phyloP scores from a whole-genome alignment of 2,113 vertebrate species.

The Piprites chloris region DNA sequence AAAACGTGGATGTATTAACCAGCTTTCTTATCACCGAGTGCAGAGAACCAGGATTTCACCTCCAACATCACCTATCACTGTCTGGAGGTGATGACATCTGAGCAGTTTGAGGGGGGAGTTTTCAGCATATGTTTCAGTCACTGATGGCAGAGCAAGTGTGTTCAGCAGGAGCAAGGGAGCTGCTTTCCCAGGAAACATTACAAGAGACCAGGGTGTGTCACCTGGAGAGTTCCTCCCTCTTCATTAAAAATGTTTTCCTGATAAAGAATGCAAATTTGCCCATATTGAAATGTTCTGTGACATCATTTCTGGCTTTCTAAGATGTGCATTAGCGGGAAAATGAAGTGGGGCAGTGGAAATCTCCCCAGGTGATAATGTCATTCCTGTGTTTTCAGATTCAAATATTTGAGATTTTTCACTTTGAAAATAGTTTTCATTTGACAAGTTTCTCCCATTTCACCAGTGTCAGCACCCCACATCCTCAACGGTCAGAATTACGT shows the following conservation, averaged over 20 bases:
- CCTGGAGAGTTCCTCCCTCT: neutral
- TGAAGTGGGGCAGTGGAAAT: rapidly evolving
- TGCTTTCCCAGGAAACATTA: neutral
- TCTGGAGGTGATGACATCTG: neutral
- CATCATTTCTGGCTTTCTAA: neutral
- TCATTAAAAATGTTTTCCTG: neutral
- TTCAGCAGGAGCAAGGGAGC: neutral
- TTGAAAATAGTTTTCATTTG: neutral
- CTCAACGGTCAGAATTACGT: neutral
- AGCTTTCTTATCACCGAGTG: neutral
- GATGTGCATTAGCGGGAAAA: neutral
- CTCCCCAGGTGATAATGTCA: neutral
- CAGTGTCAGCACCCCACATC: neutral
- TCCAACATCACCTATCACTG: neutral
- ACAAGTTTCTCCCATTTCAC: neutral
- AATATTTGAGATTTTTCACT: neutral
- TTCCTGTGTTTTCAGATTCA: neutral
- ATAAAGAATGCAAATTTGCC: neutral
- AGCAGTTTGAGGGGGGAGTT: neutral
- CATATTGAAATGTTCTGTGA: neutral
- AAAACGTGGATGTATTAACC: neutral
- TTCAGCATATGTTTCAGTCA: neutral
- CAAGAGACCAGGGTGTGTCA: neutral
- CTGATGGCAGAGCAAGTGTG: neutral
- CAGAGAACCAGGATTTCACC: neutral